phyloP scores from a whole-genome alignment of 1,140 invertebrate genomes.

The Brachionus manjavacas region DNA sequence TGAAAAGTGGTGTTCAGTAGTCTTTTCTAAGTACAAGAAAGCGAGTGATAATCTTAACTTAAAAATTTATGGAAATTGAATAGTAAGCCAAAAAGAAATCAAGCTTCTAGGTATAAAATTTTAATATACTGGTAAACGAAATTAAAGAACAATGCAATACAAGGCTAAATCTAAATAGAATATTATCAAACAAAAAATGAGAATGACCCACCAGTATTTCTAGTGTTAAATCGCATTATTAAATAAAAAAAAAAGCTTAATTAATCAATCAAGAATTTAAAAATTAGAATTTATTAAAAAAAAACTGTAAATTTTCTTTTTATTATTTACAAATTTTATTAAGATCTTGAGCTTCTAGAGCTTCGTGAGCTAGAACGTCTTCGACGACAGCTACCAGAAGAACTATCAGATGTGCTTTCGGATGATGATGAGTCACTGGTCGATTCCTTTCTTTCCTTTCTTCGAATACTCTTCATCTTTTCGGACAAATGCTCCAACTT shows the following conservation, averaged over 20 bases:
- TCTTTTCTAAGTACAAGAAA: too few species aligned
- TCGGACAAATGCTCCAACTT: constrained; percentile 8
- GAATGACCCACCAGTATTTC: too few species aligned
- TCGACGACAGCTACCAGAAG: background rate
- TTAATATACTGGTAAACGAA: too few species aligned
- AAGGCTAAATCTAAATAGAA: too few species aligned
- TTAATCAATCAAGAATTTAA: background rate
- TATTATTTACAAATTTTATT: background rate
- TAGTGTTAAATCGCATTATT: background rate
- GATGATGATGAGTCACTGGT: background rate
- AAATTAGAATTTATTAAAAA: background rate
- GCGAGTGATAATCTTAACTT: too few species aligned
- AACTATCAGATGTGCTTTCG: background rate
- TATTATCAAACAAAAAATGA: too few species aligned
- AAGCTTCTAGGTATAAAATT: too few species aligned
- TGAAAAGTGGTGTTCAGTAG: too few species aligned
- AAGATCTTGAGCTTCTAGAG: constrained; percentile 20
- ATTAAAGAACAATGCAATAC: too few species aligned
- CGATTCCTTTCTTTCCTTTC: constrained; percentile 6
- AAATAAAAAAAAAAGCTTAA: background rate
- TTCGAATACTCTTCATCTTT: constrained; percentile 4
- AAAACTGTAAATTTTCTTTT: background rate
- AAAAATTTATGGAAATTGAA: too few species aligned
- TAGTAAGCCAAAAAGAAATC: too few species aligned
- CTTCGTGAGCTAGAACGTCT: background rate